These are phyloP conservation scores for Cyclina sinensis DNA, from an alignment of 1,140 invertebrate species.

Conservation along the genomic window DNA sequence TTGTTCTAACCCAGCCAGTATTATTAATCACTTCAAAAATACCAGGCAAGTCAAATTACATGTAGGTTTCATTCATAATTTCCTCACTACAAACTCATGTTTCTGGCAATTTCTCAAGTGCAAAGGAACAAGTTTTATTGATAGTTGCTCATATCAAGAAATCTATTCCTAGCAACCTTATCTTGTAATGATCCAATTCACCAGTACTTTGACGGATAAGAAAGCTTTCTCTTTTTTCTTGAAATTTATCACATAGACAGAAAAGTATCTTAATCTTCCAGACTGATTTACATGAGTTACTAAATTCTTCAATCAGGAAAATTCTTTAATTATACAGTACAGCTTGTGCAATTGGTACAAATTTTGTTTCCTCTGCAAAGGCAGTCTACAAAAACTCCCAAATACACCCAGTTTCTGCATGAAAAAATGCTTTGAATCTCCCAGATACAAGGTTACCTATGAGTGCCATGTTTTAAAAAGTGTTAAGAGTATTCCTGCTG, in stretches of 20 bases:
- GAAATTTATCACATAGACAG: background rate
- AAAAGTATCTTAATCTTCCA: background rate
- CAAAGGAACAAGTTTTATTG: background rate
- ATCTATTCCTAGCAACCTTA: slow-evolving; percentile 27
- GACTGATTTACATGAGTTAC: background rate
- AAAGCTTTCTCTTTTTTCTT: background rate
- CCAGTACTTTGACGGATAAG: background rate
- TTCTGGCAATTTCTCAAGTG: slow-evolving; percentile 13
- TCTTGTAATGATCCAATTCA: slow-evolving; percentile 20
- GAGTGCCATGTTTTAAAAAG: no score
- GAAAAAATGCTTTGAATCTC: no score
- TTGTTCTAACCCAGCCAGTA: background rate
- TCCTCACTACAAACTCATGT: background rate
- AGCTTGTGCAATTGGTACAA: no score
- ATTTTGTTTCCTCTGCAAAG: no score
- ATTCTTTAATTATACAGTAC: no score
- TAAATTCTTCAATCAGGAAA: no score
- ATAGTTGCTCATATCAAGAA: background rate
- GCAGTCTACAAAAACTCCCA: no score
- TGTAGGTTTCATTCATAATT: slow-evolving; percentile 8
- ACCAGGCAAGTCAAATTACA: background rate
- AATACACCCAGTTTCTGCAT: no score
- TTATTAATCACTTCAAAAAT: slow-evolving; percentile 11
- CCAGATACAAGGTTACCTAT: no score
- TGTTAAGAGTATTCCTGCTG: no score